A percentile compares a stretch with the other conserved stretches of the same genome.
These are phyloP conservation scores for Magallana ariakensis DNA, from an alignment of 1,140 invertebrate species.

Conservation along the genomic window DNA sequence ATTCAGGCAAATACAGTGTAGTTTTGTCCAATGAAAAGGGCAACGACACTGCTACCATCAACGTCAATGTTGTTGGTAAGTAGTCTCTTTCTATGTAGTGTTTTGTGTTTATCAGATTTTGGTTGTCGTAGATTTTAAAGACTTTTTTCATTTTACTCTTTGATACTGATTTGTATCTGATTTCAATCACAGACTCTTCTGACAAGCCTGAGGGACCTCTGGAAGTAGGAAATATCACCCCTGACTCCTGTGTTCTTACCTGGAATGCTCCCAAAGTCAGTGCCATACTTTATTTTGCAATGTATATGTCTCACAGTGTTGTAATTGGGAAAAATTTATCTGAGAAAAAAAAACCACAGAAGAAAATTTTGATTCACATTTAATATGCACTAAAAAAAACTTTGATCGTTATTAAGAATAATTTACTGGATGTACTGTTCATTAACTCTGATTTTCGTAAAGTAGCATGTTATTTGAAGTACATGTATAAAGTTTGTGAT, in stretches of 20 bases:
- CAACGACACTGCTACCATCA: conserved; percentile 92
- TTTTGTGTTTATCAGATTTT: not conserved
- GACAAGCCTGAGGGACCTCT: conserved; percentile 93
- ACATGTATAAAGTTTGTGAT: too few relatives aligned
- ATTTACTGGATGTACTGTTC: too few relatives aligned
- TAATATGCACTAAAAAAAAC: too few relatives aligned
- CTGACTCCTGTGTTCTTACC: conserved; percentile 94
- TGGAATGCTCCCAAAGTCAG: conserved; percentile 91
- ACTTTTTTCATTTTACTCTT: not conserved
- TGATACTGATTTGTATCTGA: conserved; percentile 14
- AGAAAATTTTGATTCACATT: too few relatives aligned
- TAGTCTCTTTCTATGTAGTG: conserved; percentile 2
- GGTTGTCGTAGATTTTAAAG: not conserved
- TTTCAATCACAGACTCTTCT: conserved; percentile 86
- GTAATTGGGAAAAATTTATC: too few relatives aligned
- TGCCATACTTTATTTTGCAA: not conserved
- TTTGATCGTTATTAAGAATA: too few relatives aligned
- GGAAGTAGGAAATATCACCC: conserved; percentile 95
- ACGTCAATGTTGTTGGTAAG: conserved; percentile 89
- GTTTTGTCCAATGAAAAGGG: conserved; percentile 91
- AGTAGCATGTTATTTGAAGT: too few relatives aligned
- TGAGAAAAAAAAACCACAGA: too few relatives aligned
- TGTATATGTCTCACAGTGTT: too few relatives aligned
- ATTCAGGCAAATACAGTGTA: conserved; percentile 95
- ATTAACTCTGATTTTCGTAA: too few relatives aligned